These are phyloP conservation scores for Abscondita cerata DNA, from an alignment of 2,888 invertebrate genomes.

Conservation along the genomic window DNA sequence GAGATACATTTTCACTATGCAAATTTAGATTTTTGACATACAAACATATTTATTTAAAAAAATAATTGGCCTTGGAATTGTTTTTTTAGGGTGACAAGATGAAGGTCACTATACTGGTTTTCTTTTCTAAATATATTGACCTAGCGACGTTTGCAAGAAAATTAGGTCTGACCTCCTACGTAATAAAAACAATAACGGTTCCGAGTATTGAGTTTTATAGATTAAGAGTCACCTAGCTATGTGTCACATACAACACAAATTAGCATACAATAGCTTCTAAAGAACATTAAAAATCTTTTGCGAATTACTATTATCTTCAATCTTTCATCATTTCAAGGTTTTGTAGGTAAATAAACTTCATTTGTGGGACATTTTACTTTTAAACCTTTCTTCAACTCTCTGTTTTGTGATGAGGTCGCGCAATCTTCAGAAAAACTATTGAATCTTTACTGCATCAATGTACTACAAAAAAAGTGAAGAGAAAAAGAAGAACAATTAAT, in stretches of 20 bases:
- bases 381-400: not conserved
- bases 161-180: slow-evolving; percentile 24
- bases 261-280: not conserved
- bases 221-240: not conserved
- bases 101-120: slow-evolving; percentile 17
- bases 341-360: too few species aligned
- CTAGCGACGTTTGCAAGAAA: slow-evolving; percentile 16
- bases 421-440: too few species aligned
- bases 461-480: too few species aligned
- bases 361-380: not conserved
- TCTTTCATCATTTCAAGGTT: too few species aligned
- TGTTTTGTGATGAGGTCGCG: not conserved
- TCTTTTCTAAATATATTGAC: slow-evolving; percentile 20
- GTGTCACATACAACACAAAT: not conserved
- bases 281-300: not conserved
- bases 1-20: too few species aligned
- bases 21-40: too few species aligned
- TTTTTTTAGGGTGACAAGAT: slow-evolving; percentile 11
- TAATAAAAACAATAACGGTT: slow-evolving; percentile 18
- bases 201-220: slow-evolving; percentile 16
- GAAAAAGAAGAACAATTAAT: too few species aligned
- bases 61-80: slow-evolving; percentile 3
- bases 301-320: too few species aligned
- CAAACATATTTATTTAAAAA: not conserved
- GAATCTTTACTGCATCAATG: too few species aligned